Percentiles rank a stretch among this genome's conserved stretches.
Conservation (phyloP, 2,888 invertebrate genomes). For the Clostera curtula region DNA sequence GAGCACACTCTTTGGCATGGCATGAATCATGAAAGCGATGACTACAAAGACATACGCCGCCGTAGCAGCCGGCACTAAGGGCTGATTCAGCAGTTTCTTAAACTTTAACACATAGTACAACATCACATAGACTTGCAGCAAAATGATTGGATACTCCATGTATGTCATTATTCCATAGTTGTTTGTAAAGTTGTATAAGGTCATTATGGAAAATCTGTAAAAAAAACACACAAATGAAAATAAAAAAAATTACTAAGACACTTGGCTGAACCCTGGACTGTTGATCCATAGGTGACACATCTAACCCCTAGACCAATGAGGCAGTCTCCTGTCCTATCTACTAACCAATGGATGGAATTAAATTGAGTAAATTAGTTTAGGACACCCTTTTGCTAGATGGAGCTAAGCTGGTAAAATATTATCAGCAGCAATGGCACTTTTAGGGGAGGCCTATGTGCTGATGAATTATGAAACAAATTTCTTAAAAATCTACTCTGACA, state of each 20-base stretch:
- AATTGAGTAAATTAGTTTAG: too few relatives aligned
- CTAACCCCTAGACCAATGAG: too few relatives aligned
- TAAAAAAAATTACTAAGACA: not conserved
- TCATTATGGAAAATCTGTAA: constrained; percentile 86
- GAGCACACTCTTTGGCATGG: constrained; percentile 65
- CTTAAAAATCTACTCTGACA: too few relatives aligned
- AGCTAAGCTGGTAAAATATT: too few relatives aligned
- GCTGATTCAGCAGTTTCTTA: constrained; percentile 69
- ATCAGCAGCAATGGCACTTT: too few relatives aligned
- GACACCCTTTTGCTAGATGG: too few relatives aligned
- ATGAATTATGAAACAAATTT: too few relatives aligned
- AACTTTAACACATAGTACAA: constrained; percentile 83
- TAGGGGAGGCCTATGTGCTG: too few relatives aligned
- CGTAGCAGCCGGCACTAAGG: constrained; percentile 33
- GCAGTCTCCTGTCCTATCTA: too few relatives aligned
- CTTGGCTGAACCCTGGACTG: too few relatives aligned
- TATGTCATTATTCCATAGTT: constrained; percentile 84
- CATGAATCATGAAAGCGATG: constrained; percentile 33
- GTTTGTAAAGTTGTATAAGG: constrained; percentile 86
- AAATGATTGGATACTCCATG: constrained; percentile 88
- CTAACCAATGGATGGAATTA: too few relatives aligned
- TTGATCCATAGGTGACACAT: too few relatives aligned
- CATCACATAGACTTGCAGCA: constrained; percentile 83
- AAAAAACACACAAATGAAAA: constrained; percentile 5
- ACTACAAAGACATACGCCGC: constrained; percentile 44